These are phyloP conservation scores for Nycteola revayana DNA, from an alignment of 2,888 invertebrate genomes.

Conservation along the genomic window DNA sequence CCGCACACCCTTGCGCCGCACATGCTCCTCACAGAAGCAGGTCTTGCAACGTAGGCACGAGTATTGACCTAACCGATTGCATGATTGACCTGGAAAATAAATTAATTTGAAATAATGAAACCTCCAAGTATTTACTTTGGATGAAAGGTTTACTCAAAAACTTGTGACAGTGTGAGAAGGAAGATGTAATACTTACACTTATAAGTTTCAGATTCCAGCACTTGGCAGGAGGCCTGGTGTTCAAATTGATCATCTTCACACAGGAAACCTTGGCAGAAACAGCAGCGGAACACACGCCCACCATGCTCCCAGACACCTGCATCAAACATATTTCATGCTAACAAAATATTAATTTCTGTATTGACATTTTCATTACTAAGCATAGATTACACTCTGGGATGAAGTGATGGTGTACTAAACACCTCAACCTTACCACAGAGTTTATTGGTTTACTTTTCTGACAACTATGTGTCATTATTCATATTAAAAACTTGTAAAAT, in stretches of 20 bases:
- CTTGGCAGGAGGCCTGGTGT: conserved; percentile 98
- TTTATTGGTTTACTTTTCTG: too few species aligned
- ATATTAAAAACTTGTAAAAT: too few species aligned
- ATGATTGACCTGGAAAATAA: conserved; percentile 88
- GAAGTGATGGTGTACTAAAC: too few species aligned
- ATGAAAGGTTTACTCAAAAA: too few species aligned
- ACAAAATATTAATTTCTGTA: not conserved
- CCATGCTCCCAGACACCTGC: conserved; percentile 96
- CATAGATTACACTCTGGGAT: too few species aligned
- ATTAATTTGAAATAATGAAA: not conserved
- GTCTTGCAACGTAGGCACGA: conserved; percentile 97
- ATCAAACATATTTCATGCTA: conserved; percentile 1
- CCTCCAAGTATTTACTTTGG: not conserved
- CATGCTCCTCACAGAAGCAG: conserved; percentile 98
- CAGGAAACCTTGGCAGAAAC: conserved; percentile 92
- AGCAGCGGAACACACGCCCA: conserved; percentile 94
- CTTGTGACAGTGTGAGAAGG: too few species aligned
- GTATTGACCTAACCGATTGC: conserved; percentile 96
- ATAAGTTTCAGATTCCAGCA: conserved; percentile 95
- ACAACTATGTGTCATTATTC: too few species aligned
- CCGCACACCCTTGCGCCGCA: conserved; percentile 83
- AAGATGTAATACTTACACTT: conserved; percentile 95
- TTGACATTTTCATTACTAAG: too few species aligned
- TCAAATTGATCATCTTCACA: conserved; percentile 99
- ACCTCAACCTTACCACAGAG: too few species aligned